Conservation (phyloP, 92 coral and sea anemone genomes). For the Anthopleura xanthogrammica region DNA sequence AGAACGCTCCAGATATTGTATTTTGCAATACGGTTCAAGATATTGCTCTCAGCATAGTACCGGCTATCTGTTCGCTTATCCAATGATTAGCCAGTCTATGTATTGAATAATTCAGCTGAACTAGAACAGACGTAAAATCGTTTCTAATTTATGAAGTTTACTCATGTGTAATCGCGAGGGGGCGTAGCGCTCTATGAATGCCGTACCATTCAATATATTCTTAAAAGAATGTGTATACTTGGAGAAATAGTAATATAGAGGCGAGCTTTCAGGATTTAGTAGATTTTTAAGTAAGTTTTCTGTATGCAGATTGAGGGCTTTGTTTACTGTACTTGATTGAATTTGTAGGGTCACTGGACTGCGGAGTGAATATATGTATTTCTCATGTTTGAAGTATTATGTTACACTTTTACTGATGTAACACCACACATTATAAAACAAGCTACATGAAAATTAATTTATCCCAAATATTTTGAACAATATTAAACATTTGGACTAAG, state of each 20-base stretch:
- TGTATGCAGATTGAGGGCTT: neutral
- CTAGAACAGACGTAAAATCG: slow-evolving; percentile 21
- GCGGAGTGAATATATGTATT: neutral
- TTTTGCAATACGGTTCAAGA: neutral
- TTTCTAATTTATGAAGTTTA: slow-evolving; percentile 40
- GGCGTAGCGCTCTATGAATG: slow-evolving; percentile 14
- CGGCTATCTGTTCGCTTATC: neutral
- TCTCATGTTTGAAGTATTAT: neutral
- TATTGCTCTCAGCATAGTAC: neutral
- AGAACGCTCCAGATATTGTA: neutral
- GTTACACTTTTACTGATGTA: neutral
- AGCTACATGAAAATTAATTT: neutral
- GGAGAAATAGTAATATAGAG: neutral
- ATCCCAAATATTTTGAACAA: neutral
- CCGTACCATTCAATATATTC: neutral
- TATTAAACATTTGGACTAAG: neutral
- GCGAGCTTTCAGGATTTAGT: neutral
- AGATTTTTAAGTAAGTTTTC: neutral
- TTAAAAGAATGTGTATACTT: neutral
- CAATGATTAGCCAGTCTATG: neutral
- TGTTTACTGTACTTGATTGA: neutral
- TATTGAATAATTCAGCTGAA: slow-evolving; percentile 7
- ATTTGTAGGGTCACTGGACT: neutral
- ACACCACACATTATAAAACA: neutral
- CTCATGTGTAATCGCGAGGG: neutral